phyloP scores from a whole-genome alignment of 1,140 invertebrate species.

The Capitella teleta region DNA sequence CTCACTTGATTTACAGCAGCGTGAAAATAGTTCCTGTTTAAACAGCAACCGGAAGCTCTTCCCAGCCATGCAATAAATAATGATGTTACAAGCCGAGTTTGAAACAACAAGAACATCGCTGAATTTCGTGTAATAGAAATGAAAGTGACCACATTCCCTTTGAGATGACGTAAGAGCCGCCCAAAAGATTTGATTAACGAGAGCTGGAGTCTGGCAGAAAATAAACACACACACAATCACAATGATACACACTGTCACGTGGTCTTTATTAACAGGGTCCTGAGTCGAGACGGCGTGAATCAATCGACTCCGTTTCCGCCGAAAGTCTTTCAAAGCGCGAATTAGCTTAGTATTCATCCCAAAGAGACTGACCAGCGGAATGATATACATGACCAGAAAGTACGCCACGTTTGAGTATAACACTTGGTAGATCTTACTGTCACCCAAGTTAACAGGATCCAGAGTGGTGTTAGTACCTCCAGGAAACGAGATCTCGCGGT shows the following conservation, averaged over 20 bases:
- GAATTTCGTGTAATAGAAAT: conserved; percentile 14
- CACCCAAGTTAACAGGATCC: conserved; percentile 3
- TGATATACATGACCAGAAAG: conserved; percentile 14
- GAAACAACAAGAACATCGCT: conserved; percentile 12
- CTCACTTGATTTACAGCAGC: no score
- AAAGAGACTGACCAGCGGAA: conserved; percentile 4
- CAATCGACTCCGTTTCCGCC: neutral
- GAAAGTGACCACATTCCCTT: conserved; percentile 8
- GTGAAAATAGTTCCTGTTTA: no score
- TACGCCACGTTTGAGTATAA: conserved; percentile 12
- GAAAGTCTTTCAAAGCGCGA: conserved; percentile 2
- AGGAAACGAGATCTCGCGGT: neutral
- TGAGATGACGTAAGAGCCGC: neutral
- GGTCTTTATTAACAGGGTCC: conserved; percentile 3
- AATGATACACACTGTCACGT: conserved; percentile 12
- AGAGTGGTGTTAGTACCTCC: neutral
- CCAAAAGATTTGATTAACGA: conserved; percentile 15
- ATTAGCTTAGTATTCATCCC: conserved; percentile 10
- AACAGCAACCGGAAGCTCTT: conserved; percentile 12
- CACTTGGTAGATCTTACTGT: conserved; percentile 10
- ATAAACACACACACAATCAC: conserved; percentile 13
- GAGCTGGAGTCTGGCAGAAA: conserved; percentile 12
- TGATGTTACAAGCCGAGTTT: conserved; percentile 12
- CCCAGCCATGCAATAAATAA: conserved; percentile 11
- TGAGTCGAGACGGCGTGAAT: neutral